phyloP scores from a whole-genome alignment of 2,113 vertebrate genomes.

The Rhinolophus sinicus region DNA sequence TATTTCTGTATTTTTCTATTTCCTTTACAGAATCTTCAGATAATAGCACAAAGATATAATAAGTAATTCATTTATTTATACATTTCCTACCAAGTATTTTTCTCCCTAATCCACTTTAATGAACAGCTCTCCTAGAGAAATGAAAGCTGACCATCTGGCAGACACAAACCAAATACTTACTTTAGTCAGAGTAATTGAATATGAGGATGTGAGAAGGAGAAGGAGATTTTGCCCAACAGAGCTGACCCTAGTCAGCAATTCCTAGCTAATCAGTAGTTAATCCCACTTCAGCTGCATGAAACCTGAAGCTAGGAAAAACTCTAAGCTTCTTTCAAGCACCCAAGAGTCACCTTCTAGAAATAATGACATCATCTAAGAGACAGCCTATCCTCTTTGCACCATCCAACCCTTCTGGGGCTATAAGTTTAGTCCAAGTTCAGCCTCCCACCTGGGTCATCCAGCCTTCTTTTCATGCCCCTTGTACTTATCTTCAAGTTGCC shows the following conservation, averaged over 20 bases:
- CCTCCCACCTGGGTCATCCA: neutral
- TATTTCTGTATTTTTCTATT: constrained; percentile 59
- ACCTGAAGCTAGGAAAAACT: constrained; percentile 43
- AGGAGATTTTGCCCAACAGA: constrained; percentile 61
- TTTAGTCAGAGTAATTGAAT: constrained; percentile 70
- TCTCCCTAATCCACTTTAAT: constrained; percentile 75
- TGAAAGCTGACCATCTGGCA: constrained; percentile 75
- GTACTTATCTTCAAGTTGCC: neutral
- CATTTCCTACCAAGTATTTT: constrained; percentile 69
- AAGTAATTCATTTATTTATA: constrained; percentile 77
- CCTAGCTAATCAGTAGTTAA: constrained; percentile 71
- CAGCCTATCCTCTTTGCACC: neutral
- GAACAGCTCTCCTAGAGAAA: constrained; percentile 69
- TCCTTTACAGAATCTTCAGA: constrained; percentile 60
- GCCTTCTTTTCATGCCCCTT: neutral
- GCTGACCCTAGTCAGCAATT: constrained; percentile 70
- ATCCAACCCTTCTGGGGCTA: neutral
- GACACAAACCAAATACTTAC: constrained; percentile 62
- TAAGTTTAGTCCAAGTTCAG: neutral
- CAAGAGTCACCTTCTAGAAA: constrained; percentile 60
- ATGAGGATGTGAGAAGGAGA: constrained; percentile 56
- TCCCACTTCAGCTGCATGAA: constrained; percentile 50
- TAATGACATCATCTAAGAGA: constrained; percentile 32
- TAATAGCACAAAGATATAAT: constrained; percentile 67
- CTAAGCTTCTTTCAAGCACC: constrained; percentile 44